These are phyloP conservation scores for Falcunculus frontatus DNA, from an alignment of 2,113 vertebrate genomes.

Conservation along the genomic window DNA sequence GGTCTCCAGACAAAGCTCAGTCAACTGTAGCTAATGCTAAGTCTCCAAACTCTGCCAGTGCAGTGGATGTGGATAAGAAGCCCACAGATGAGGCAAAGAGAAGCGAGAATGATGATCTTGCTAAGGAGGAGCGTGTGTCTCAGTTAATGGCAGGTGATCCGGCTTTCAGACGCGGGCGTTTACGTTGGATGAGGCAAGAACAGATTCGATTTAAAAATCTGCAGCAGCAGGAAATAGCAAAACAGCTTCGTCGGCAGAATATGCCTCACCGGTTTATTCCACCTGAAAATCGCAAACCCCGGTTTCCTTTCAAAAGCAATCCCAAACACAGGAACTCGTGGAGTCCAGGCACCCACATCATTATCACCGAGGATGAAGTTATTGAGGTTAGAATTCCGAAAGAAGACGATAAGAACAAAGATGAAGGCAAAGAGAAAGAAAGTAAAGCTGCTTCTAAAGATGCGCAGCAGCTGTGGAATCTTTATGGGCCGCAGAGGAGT, in stretches of 20 bases:
- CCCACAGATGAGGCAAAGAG: conserved; percentile 30
- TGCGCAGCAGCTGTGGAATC: conserved; percentile 69
- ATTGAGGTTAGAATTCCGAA: conserved; percentile 94
- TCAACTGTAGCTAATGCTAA: neutral
- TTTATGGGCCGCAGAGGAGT: conserved; percentile 67
- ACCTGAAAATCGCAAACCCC: conserved; percentile 93
- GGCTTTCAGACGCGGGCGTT: conserved; percentile 79
- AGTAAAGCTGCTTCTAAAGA: conserved; percentile 64
- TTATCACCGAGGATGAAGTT: conserved; percentile 93
- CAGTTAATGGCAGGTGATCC: conserved; percentile 80
- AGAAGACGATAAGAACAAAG: conserved; percentile 84
- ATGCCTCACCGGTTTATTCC: conserved; percentile 94
- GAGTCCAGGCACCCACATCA: conserved; percentile 96
- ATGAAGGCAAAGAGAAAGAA: conserved; percentile 59
- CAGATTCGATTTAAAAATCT: conserved; percentile 91
- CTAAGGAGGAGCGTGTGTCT: conserved; percentile 74
- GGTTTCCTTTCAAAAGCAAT: conserved; percentile 96
- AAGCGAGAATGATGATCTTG: conserved; percentile 53
- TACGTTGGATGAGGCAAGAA: conserved; percentile 94
- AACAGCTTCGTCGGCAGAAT: conserved; percentile 88
- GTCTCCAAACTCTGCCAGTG: conserved; percentile 3
- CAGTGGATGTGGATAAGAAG: neutral
- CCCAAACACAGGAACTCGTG: conserved; percentile 95
- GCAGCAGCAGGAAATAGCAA: conserved; percentile 94
- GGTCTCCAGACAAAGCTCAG: conserved; percentile 76